phyloP scores from a whole-genome alignment of 2,888 invertebrate species.

The Rhabditoides inermis region DNA sequence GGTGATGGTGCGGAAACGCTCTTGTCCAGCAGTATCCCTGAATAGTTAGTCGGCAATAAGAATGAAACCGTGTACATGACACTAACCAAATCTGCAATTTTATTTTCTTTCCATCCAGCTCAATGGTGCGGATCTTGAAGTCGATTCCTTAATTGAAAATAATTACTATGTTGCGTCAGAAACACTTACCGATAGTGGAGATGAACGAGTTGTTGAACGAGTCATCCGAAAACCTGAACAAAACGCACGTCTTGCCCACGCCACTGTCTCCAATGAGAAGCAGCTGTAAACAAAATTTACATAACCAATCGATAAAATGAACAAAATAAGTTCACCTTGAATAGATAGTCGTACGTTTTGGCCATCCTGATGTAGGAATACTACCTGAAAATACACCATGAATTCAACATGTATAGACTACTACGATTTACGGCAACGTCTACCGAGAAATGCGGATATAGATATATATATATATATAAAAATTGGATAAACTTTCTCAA shows the following conservation, averaged over 20 bases:
- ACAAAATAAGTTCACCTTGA: conserved; percentile 15
- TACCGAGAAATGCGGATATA: too few relatives aligned
- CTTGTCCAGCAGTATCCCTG: conserved; percentile 98
- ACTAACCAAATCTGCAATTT: conserved; percentile 59
- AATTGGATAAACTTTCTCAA: too few relatives aligned
- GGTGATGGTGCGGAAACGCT: conserved; percentile 94
- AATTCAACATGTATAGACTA: too few relatives aligned
- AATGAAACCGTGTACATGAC: too few relatives aligned
- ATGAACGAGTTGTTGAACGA: conserved; percentile 62
- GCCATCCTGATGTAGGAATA: too few relatives aligned
- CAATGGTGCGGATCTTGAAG: conserved; percentile 60
- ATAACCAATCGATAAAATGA: conserved; percentile 1
- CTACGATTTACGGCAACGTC: too few relatives aligned
- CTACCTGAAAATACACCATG: too few relatives aligned
- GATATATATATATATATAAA: too few relatives aligned
- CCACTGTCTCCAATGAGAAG: conserved; percentile 37
- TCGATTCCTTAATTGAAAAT: conserved; percentile 61
- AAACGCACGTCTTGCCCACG: conserved; percentile 57
- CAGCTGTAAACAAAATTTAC: conserved; percentile 16
- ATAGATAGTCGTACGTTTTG: conserved; percentile 32
- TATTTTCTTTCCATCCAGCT: conserved; percentile 60
- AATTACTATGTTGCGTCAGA: background rate
- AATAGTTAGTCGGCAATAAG: too few relatives aligned
- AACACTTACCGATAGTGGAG: conserved; percentile 43
- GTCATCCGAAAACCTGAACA: conserved; percentile 62